A percentile compares a stretch with the other conserved stretches of the same genome.
phyloP scores from a whole-genome alignment of 1,140 invertebrate species.

The Heliconius nattereri region DNA sequence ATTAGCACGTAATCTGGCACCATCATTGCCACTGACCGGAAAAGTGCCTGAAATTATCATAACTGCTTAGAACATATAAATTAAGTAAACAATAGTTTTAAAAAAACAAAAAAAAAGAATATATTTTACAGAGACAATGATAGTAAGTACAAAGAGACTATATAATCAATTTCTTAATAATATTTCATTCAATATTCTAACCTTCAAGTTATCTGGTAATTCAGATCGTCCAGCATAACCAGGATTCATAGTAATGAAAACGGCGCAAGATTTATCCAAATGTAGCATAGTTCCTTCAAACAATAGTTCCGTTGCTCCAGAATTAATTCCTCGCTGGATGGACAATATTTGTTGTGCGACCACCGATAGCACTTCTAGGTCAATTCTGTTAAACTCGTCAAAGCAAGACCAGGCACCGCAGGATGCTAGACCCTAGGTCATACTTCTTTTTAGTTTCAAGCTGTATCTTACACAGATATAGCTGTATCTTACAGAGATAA shows the following conservation, averaged over 20 bases:
- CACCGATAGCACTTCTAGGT: constrained; percentile 94
- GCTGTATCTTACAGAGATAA: too few species aligned
- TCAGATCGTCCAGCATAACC: constrained; percentile 95
- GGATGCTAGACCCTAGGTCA: constrained; percentile 89
- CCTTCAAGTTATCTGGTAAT: constrained; percentile 96
- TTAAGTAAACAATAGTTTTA: too few species aligned
- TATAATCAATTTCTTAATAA: neutral
- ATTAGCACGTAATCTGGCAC: constrained; percentile 97
- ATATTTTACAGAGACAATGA: too few species aligned
- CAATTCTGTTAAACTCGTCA: constrained; percentile 96
- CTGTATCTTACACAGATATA: too few species aligned
- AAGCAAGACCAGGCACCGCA: constrained; percentile 99
- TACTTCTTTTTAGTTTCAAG: constrained; percentile 1
- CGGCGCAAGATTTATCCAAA: constrained; percentile 94
- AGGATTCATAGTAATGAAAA: constrained; percentile 98
- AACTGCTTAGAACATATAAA: neutral
- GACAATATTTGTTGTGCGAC: constrained; percentile 94
- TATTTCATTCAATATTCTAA: constrained; percentile 48
- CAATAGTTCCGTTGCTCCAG: constrained; percentile 86
- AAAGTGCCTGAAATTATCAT: constrained; percentile 85
- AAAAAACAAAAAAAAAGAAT: too few species aligned
- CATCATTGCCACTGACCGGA: constrained; percentile 99
- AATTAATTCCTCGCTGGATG: constrained; percentile 89
- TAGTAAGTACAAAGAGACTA: too few species aligned
- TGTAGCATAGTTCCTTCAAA: constrained; percentile 95